A percentile compares a stretch with the other conserved stretches of the same genome.
Evolutionary conservation across 1,140 invertebrate species (phyloP).

Genomic region (Marisa cornuarietis): DNA sequence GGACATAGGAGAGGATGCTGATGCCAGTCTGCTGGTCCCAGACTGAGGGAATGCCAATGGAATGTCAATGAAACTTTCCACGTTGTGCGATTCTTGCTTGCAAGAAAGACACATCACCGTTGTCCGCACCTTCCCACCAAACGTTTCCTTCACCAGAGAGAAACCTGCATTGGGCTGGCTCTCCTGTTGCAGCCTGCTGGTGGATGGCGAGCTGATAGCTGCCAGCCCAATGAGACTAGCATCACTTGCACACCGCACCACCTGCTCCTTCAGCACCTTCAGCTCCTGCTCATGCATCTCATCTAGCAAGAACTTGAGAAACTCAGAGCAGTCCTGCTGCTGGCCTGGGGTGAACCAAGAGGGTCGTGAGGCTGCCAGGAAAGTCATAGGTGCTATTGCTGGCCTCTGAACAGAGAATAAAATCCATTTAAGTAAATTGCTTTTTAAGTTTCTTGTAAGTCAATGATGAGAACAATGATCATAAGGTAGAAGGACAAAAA

Average conservation of each 20-base stretch:
- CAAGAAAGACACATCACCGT: conserved; percentile 79
- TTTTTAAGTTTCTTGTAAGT: neutral
- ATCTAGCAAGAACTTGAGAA: conserved; percentile 79
- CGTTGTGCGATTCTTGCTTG: conserved; percentile 75
- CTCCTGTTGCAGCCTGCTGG: neutral
- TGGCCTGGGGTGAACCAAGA: conserved; percentile 79
- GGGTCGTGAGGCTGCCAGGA: conserved; percentile 76
- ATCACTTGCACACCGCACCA: neutral
- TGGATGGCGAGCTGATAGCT: neutral
- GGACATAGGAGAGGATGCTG: conserved; percentile 18
- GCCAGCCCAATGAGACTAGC: neutral
- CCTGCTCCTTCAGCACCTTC: conserved; percentile 22
- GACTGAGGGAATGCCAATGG: conserved; percentile 79
- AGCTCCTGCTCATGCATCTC: conserved; percentile 71
- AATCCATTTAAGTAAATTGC: too few species aligned
- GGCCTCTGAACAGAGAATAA: conserved; percentile 50
- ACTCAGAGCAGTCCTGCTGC: conserved; percentile 90
- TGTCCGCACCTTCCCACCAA: conserved; percentile 79
- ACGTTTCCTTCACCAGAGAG: conserved; percentile 74
- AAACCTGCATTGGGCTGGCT: conserved; percentile 9
- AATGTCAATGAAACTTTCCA: conserved; percentile 82
- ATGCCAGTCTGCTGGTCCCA: conserved; percentile 3
- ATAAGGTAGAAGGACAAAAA: too few species aligned
- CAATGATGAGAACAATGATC: too few species aligned
- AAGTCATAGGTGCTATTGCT: conserved; percentile 75